Base-by-base conservation (phyloP, 2,113 vertebrate genomes). In the Columba livia region DNA sequence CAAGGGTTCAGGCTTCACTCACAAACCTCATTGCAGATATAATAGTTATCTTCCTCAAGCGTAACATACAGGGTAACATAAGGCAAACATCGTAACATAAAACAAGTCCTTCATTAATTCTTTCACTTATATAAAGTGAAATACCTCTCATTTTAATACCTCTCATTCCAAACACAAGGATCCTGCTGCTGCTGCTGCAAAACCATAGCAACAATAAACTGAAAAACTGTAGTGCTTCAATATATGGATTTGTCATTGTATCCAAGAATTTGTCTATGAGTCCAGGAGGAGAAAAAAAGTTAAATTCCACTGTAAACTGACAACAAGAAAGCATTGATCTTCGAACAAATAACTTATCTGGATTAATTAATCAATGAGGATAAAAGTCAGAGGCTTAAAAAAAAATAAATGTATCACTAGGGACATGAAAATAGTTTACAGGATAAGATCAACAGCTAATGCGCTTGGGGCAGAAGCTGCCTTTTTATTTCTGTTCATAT, bases 351-450 rank as follows among this genome's bases (percentile, higher is more conserved):
- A 88, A 90, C 17, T 90, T 50, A n/a, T 8, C 24, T 60, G 34
- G 75, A 91, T 94, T 96, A 94, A 73, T 58, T 93, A 69, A 78
- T 88, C 72, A 62, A 83, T 78, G 26, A 78, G 54, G 84, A 91
- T 87, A 79, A 81, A 64, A 87, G 50, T 25, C 24, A 40, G 74
- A 73, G 44, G 47, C 51, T 75, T 79, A 51, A 69, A 21, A 38
- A 73, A 58, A 69, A 21, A 38, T 40, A 78, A 51, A 77, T 1
- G 11, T 29, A 54, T 6, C 71, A 47, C 56, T 8, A 48, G 47
- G 71, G 85, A 54, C 32, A 34, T 15, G 60, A 70, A 62, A 80
- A 61, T 44, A 79, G 75, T 73, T 77, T 56, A 23, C 11, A 84
- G 75, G 32, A 23, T 60, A 75, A 92, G 56, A 86, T 24, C 64